Evolutionary conservation across 53 echinoderm and acorn worm genomes (phyloP).

Genomic region (Patiria pectinifera): DNA sequence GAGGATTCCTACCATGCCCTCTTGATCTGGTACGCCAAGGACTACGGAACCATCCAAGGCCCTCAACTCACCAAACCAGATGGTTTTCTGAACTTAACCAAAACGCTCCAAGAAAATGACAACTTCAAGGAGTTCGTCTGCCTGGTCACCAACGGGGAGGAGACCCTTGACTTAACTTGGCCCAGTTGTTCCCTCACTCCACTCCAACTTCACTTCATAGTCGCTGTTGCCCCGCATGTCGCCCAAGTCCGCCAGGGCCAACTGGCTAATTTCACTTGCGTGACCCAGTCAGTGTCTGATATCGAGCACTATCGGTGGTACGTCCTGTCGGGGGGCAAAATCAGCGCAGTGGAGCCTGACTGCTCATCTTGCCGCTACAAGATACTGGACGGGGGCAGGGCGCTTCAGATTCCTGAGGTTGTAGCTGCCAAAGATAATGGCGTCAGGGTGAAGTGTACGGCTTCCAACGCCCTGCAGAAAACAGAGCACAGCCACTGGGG

Average conservation of each 20-base stretch:
- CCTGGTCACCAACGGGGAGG: neutral
- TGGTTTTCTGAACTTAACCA: neutral
- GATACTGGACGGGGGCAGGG: neutral
- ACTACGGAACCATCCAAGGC: neutral
- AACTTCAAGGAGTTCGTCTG: constrained; percentile 20
- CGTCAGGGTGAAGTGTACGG: constrained; percentile 25
- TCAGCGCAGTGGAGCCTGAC: neutral
- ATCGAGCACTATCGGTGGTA: neutral
- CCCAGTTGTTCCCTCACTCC: constrained; percentile 28
- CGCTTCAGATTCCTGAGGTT: neutral
- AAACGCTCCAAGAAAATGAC: neutral
- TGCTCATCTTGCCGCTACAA: constrained; percentile 38
- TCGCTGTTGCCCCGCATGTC: constrained; percentile 4
- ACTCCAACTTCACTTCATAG: neutral
- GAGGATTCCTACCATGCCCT: neutral
- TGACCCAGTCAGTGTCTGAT: neutral
- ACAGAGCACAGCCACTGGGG: constrained; percentile 31
- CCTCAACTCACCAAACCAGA: neutral
- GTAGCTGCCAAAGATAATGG: neutral
- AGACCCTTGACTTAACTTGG: neutral
- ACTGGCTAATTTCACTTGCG: constrained; percentile 1
- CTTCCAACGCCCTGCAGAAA: neutral
- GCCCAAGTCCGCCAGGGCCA: neutral
- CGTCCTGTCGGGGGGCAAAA: neutral
- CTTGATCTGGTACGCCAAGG: constrained; percentile 10